Percentiles rank a stretch among this genome's conserved stretches.
phyloP scores from a whole-genome alignment of 2,797 vertebrate genomes.

The Oryzias dopingdopingensis region DNA sequence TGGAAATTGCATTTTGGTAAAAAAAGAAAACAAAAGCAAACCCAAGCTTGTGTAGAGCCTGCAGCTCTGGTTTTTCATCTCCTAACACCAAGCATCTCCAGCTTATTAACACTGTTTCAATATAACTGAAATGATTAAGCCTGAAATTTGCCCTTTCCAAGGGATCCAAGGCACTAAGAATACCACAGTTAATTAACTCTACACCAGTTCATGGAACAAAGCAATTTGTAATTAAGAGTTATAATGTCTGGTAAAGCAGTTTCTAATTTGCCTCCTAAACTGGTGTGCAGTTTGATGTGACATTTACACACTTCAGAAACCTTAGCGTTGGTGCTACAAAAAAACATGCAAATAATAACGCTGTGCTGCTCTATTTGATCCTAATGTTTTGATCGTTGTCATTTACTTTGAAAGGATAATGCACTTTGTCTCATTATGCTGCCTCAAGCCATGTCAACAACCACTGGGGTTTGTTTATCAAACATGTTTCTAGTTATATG shows the following conservation, averaged over 20 bases:
- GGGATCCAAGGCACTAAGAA: constrained; percentile 27
- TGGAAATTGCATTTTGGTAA: constrained; percentile 18
- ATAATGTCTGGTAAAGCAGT: constrained; percentile 22
- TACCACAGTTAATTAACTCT: constrained; percentile 45
- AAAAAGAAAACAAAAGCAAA: constrained; percentile 9
- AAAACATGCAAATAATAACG: constrained; percentile 8
- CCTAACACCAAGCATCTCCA: constrained; percentile 9
- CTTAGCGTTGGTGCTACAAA: constrained; percentile 4
- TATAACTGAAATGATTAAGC: constrained; percentile 40
- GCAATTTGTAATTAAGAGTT: constrained; percentile 34
- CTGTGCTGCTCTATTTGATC: constrained; percentile 7
- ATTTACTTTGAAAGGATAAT: neutral
- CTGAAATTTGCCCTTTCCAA: constrained; percentile 31
- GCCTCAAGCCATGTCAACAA: constrained; percentile 6
- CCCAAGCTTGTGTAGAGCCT: constrained; percentile 13
- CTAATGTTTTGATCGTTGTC: constrained; percentile 15
- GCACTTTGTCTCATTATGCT: constrained; percentile 2
- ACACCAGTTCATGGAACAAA: constrained; percentile 24
- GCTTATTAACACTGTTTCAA: constrained; percentile 40
- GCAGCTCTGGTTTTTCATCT: neutral
- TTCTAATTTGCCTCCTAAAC: constrained; percentile 27
- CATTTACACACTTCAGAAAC: constrained; percentile 5
- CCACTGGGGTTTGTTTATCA: constrained; percentile 1
- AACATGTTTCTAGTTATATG: constrained; percentile 7
- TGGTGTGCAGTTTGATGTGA: constrained; percentile 9